Percentiles rank a stretch among this genome's conserved stretches.
Evolutionary conservation across 1,140 invertebrate species (phyloP).

Genomic region (Drosophila mojavensis): DNA sequence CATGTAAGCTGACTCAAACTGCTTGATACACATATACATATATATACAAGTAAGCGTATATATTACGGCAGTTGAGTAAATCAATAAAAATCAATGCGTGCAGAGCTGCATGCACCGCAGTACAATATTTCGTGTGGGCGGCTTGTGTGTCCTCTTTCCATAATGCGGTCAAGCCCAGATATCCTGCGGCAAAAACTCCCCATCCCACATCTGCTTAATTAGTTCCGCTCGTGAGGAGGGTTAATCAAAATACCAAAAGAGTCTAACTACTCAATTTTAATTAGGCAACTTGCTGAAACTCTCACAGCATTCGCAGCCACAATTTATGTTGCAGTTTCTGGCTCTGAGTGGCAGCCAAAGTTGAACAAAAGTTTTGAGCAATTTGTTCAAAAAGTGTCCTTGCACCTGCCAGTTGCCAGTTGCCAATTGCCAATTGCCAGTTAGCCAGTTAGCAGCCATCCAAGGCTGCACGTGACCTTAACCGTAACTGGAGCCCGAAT

Average conservation of each 20-base stretch:
- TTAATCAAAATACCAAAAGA: background rate
- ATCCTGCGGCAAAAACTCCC: too few relatives aligned
- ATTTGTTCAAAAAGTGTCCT: slow-evolving; percentile 1
- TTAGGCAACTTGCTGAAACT: background rate
- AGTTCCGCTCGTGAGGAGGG: background rate
- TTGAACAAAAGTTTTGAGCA: slow-evolving; percentile 6
- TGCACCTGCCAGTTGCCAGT: slow-evolving; percentile 7
- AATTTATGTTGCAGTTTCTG: slow-evolving; percentile 2
- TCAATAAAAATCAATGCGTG: too few relatives aligned
- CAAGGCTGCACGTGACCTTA: slow-evolving; percentile 8
- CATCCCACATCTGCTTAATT: too few relatives aligned
- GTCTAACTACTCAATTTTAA: slow-evolving; percentile 4
- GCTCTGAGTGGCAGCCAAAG: background rate
- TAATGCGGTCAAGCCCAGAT: too few relatives aligned
- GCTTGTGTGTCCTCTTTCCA: too few relatives aligned
- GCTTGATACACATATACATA: background rate
- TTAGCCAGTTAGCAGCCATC: background rate
- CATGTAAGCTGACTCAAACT: background rate
- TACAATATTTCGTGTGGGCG: too few relatives aligned
- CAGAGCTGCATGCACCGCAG: too few relatives aligned
- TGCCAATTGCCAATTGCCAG: background rate
- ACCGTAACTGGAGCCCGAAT: background rate
- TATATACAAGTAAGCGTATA: too few relatives aligned
- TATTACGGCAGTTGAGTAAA: too few relatives aligned
- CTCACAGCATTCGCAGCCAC: background rate